These are phyloP conservation scores for Platyrinchus mystaceus DNA, from an alignment of 2,797 vertebrate genomes.

Conservation along the genomic window DNA sequence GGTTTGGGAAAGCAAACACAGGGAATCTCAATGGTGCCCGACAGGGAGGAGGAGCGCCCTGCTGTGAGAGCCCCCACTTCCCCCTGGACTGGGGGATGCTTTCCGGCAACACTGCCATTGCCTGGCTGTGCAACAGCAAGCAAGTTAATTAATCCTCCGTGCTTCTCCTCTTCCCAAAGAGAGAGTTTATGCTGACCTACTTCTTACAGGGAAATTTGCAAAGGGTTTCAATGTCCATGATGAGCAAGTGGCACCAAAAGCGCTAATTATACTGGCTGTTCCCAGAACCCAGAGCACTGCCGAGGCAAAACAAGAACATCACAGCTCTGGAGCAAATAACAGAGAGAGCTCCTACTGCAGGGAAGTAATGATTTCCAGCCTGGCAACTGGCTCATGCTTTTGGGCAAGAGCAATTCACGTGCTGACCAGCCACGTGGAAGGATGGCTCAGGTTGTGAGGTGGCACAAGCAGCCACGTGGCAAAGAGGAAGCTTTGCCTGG, in stretches of 20 bases:
- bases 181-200: background rate
- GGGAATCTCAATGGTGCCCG: background rate
- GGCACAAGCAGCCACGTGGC: background rate
- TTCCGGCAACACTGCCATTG: background rate
- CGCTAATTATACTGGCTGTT: background rate
- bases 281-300: background rate
- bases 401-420: background rate
- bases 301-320: background rate
- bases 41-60: background rate
- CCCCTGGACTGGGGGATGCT: accelerated
- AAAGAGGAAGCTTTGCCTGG: background rate
- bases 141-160: constrained; percentile 15
- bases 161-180: constrained; percentile 6
- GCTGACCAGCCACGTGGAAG: background rate
- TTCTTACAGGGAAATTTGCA: background rate
- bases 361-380: background rate
- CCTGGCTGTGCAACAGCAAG: background rate
- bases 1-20: background rate
- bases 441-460: background rate
- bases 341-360: background rate
- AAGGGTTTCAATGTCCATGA: background rate
- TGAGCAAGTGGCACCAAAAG: background rate
- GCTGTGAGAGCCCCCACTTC: accelerated
- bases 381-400: background rate
- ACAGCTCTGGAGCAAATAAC: background rate